Percentiles rank a stretch among this genome's conserved stretches.
These are phyloP conservation scores for Strigamia maritima DNA, from an alignment of 2,888 invertebrate genomes.

Conservation along the genomic window DNA sequence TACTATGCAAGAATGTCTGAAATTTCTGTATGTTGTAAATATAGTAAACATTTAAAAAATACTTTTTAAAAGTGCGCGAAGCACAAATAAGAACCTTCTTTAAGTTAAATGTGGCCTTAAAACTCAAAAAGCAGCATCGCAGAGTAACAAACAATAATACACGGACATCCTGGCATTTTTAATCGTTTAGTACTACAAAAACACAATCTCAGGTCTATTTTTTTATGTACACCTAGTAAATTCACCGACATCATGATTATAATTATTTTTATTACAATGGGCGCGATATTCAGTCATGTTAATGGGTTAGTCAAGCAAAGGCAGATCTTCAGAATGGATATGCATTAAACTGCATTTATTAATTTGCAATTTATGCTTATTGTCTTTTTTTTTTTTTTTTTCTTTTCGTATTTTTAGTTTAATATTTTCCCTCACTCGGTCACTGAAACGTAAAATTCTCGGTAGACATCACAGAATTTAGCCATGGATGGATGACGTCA, in stretches of 20 bases:
- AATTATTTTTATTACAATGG: not conserved
- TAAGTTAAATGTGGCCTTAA: constrained; percentile 3
- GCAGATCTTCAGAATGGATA: constrained; percentile 15
- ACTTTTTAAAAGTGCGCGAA: not conserved
- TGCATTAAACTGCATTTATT: not conserved
- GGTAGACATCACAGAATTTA: constrained; percentile 14
- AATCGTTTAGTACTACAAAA: not conserved
- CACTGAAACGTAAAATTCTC: not conserved
- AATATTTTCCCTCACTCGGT: not conserved
- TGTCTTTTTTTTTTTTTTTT: not conserved
- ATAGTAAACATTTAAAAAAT: not conserved
- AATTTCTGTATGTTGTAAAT: not conserved
- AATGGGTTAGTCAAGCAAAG: not conserved
- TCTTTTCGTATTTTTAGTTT: too few relatives aligned
- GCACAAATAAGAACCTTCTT: not conserved
- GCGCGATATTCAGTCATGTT: not conserved
- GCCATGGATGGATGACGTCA: constrained; percentile 9
- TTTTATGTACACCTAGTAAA: not conserved
- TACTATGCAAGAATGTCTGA: not conserved
- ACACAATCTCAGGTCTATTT: not conserved
- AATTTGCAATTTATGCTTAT: not conserved
- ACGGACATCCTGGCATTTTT: not conserved
- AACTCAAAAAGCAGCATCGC: not conserved
- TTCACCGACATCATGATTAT: constrained; percentile 17
- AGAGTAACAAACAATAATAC: not conserved